Conservation (phyloP, 1,140 invertebrate genomes). For the Nasonia longicornis region DNA sequence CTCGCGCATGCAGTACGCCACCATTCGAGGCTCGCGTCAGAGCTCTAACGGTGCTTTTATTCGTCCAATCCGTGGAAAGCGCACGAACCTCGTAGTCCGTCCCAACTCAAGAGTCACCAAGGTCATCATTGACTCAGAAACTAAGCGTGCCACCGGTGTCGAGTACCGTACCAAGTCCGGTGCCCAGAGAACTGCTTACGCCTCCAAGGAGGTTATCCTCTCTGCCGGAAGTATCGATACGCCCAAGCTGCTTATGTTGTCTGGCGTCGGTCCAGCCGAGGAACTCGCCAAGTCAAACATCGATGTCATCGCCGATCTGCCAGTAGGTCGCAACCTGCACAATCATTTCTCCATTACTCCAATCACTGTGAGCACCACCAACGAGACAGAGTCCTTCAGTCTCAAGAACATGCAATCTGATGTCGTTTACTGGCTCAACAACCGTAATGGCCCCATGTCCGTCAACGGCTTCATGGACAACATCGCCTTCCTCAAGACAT, state of each 20-base stretch:
- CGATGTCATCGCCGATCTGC: conserved; percentile 55
- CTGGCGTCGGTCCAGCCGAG: conserved; percentile 53
- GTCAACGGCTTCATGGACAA: not conserved
- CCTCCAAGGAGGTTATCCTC: conserved; percentile 72
- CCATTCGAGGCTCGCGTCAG: conserved; percentile 5
- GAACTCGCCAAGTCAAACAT: conserved; percentile 52
- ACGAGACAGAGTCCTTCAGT: not conserved
- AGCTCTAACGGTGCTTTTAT: conserved; percentile 41
- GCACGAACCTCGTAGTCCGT: conserved; percentile 24
- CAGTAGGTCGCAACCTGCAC: conserved; percentile 68
- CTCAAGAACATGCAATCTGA: conserved; percentile 1
- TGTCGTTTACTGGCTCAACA: conserved; percentile 22
- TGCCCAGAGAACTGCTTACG: conserved; percentile 49
- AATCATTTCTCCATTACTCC: conserved; percentile 65
- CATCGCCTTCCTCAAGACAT: conserved; percentile 9
- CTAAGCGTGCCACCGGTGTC: conserved; percentile 26
- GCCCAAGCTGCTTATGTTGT: conserved; percentile 68
- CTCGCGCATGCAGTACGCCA: not conserved
- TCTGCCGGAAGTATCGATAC: conserved; percentile 66
- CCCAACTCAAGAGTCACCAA: conserved; percentile 8
- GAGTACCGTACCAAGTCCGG: conserved; percentile 1
- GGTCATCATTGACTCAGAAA: conserved; percentile 20
- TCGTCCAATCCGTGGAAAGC: conserved; percentile 27
- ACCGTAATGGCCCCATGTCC: conserved; percentile 28
- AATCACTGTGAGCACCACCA: not conserved